Conservation (phyloP, 1,140 invertebrate genomes). For the Drosophila saltans region DNA sequence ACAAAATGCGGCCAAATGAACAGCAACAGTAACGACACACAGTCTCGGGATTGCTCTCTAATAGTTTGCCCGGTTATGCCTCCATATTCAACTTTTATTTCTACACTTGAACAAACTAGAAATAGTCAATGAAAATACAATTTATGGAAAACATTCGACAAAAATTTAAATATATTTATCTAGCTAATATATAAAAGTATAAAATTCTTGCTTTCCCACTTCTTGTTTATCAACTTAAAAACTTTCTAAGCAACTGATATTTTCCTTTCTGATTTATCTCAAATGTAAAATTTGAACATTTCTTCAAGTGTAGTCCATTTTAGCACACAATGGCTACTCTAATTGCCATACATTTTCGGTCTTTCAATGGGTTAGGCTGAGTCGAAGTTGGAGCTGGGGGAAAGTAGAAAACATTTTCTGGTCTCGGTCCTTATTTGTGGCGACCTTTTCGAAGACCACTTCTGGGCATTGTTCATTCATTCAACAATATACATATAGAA, state of each 20-base stretch:
- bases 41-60: slow-evolving; percentile 68
- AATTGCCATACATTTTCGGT: slow-evolving; percentile 81
- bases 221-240: no score
- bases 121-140: no score
- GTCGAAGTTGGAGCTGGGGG: slow-evolving; percentile 14
- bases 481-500: background rate
- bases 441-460: slow-evolving; percentile 29
- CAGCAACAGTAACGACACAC: slow-evolving; percentile 48
- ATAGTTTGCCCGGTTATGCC: slow-evolving; percentile 64
- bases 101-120: slow-evolving; percentile 1
- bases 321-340: slow-evolving; percentile 67
- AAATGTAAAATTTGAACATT: no score
- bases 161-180: no score
- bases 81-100: slow-evolving; percentile 15
- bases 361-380: slow-evolving; percentile 74
- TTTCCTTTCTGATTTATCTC: no score
- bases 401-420: background rate
- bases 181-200: no score
- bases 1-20: slow-evolving; percentile 78
- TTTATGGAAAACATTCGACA: no score
- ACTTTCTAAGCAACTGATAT: no score
- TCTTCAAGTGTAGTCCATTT: slow-evolving; percentile 29
- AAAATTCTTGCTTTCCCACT: no score
- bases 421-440: slow-evolving; percentile 38
- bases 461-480: slow-evolving; percentile 33